Evolutionary conservation across 2,113 vertebrate genomes (phyloP).

Genomic region (Murina feae): DNA sequence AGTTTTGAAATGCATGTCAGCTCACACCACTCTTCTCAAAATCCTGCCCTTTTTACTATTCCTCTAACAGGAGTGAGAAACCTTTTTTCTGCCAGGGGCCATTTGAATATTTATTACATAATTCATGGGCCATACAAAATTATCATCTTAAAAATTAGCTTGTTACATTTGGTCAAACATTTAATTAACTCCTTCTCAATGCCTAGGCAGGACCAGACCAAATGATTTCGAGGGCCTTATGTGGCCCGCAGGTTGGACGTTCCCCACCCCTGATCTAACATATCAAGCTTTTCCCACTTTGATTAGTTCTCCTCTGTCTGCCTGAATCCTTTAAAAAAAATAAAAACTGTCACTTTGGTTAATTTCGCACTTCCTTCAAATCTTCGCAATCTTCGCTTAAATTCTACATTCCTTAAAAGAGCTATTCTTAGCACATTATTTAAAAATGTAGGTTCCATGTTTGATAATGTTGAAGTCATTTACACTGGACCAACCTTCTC

Average conservation of each 20-base stretch:
- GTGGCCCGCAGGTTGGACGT: no score
- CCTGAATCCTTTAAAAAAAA: background rate
- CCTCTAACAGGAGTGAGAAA: background rate
- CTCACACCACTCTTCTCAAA: background rate
- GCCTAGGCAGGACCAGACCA: no score
- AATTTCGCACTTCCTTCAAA: background rate
- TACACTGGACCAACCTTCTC: background rate
- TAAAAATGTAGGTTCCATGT: background rate
- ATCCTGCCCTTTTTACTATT: background rate
- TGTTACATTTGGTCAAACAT: no score
- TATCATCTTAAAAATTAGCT: no score
- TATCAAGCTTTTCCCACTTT: background rate
- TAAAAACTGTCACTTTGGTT: background rate
- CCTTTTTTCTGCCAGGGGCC: no score
- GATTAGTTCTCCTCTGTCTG: background rate
- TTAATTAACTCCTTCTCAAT: no score
- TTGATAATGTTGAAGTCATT: background rate
- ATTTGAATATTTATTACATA: no score
- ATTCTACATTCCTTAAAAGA: background rate
- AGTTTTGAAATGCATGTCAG: background rate
- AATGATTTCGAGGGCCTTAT: no score
- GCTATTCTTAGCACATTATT: background rate
- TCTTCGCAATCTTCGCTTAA: background rate
- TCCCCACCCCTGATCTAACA: background rate
- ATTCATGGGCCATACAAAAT: no score